Conservation (phyloP, 2,113 vertebrate species). For the Myrmophylax atrothorax region DNA sequence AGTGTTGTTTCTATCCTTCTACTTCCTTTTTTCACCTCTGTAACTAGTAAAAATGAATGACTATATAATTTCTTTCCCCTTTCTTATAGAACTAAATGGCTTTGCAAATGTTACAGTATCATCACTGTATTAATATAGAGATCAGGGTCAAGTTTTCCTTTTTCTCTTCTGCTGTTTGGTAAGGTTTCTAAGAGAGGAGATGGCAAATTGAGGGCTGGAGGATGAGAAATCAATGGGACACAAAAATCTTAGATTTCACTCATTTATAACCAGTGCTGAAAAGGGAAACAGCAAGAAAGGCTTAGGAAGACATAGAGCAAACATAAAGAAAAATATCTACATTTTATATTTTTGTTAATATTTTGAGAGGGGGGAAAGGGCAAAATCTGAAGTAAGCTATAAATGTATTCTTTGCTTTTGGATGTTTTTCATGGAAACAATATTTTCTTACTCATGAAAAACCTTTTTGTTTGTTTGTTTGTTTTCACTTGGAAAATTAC, state of each 20-base stretch:
- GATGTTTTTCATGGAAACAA: background rate
- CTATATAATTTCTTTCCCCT: background rate
- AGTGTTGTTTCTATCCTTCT: background rate
- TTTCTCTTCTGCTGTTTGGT: background rate
- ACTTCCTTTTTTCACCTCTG: background rate
- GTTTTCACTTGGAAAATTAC: background rate
- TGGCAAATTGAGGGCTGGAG: accelerated
- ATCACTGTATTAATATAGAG: background rate
- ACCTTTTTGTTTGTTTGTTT: no score
- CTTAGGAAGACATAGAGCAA: background rate
- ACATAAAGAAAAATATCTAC: background rate
- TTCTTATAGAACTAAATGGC: background rate
- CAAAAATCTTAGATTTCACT: background rate
- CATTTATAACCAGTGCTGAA: background rate
- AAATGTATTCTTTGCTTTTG: background rate
- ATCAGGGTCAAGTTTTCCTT: background rate
- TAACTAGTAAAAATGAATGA: background rate
- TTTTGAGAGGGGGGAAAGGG: background rate
- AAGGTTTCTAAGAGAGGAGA: background rate
- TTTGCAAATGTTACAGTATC: background rate
- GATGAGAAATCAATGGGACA: accelerated
- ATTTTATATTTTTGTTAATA: background rate
- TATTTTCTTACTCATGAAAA: background rate
- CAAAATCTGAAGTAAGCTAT: background rate
- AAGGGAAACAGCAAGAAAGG: background rate